Percentiles rank a stretch among this genome's conserved stretches.
These are phyloP conservation scores for Pemphredon lugubris DNA, from an alignment of 2,888 invertebrate species.

Conservation along the genomic window DNA sequence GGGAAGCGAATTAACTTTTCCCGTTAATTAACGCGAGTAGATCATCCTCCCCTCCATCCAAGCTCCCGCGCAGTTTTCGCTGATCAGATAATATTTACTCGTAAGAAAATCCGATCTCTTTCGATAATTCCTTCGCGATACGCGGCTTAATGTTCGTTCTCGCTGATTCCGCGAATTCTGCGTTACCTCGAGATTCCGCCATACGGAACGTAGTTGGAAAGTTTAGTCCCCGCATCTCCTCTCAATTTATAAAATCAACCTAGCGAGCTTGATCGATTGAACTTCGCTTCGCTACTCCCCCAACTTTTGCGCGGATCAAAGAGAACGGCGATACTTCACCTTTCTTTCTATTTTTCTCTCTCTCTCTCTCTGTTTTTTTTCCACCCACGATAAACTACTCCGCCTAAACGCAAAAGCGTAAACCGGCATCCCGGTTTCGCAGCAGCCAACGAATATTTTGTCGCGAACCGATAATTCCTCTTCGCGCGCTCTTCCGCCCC, in stretches of 20 bases:
- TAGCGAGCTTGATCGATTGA: conserved; percentile 14
- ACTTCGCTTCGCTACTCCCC: conserved; percentile 38
- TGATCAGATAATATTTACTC: background rate
- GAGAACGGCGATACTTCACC: conserved; percentile 6
- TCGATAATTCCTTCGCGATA: conserved; percentile 24
- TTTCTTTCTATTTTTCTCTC: conserved; percentile 4
- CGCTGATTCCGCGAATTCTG: conserved; percentile 23
- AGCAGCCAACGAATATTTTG: conserved; percentile 13
- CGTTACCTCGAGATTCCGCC: background rate
- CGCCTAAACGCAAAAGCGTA: background rate
- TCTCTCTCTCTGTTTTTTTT: background rate
- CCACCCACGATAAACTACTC: background rate
- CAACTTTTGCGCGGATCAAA: conserved; percentile 41
- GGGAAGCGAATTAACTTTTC: background rate
- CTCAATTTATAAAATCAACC: conserved; percentile 19
- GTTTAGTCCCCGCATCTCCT: background rate
- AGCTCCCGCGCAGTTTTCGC: too few relatives aligned
- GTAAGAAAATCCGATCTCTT: conserved; percentile 7
- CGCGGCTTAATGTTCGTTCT: conserved; percentile 19
- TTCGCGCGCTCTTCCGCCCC: background rate
- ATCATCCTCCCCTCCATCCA: background rate
- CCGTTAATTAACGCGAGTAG: conserved; percentile 1
- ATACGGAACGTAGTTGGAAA: background rate
- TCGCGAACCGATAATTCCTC: conserved; percentile 22
- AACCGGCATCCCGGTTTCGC: conserved; percentile 7